Percentiles rank a stretch among this genome's conserved stretches.
These are phyloP conservation scores for Lasiurus cinereus DNA, from an alignment of 2,113 vertebrate genomes.

Conservation along the genomic window DNA sequence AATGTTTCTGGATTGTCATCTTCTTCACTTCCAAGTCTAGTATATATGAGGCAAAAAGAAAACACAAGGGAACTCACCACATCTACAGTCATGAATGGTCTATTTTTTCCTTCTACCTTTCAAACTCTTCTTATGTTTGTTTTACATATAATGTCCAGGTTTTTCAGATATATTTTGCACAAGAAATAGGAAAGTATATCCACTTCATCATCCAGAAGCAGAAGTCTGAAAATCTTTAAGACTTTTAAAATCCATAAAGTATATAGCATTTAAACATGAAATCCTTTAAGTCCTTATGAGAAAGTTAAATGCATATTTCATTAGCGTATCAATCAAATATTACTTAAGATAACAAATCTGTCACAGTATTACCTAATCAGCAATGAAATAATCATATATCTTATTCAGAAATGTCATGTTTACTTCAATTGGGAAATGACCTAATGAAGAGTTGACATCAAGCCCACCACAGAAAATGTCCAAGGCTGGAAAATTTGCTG, in stretches of 20 bases:
- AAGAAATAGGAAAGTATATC: not conserved
- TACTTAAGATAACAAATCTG: conserved; percentile 57
- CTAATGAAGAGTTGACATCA: conserved; percentile 56
- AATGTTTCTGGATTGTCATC: not conserved
- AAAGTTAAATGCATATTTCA: not conserved
- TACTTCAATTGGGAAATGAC: conserved; percentile 66
- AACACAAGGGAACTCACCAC: not conserved
- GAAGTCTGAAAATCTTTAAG: conserved; percentile 28
- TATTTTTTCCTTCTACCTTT: not conserved
- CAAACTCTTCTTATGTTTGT: not conserved
- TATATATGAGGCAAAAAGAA: not conserved
- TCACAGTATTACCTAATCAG: conserved; percentile 55
- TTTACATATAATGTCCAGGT: not conserved
- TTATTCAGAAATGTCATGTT: conserved; percentile 59
- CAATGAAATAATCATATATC: conserved; percentile 51
- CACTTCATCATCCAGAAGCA: not conserved
- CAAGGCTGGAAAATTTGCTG: conserved; percentile 41
- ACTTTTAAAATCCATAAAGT: conserved; percentile 25
- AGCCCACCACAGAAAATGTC: not conserved
- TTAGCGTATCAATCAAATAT: not conserved
- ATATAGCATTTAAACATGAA: not conserved
- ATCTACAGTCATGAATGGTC: not conserved
- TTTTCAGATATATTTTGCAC: not conserved
- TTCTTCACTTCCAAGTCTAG: not conserved
- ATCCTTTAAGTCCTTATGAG: not conserved